A percentile compares a stretch with the other conserved stretches of the same genome.
Evolutionary conservation across 1,140 invertebrate genomes (phyloP).

Genomic region (Temnothorax nylanderi): DNA sequence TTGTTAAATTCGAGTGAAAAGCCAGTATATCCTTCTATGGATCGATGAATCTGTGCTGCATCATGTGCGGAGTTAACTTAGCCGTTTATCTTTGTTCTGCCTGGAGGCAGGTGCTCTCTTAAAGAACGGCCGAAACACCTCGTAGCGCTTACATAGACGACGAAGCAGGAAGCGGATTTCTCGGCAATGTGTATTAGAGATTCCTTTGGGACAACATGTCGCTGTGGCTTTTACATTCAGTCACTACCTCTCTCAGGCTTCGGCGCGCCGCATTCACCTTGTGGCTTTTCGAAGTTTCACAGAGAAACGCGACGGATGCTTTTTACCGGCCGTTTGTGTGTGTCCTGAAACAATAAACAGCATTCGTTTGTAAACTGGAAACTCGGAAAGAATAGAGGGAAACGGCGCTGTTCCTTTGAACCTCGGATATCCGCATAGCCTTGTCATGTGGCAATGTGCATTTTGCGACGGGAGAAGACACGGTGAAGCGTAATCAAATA

Average conservation of each 20-base stretch:
- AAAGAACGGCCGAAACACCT: background rate
- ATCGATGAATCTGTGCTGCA: background rate
- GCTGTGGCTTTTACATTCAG: constrained; percentile 21
- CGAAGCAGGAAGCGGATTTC: constrained; percentile 2
- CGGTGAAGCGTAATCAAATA: constrained; percentile 24
- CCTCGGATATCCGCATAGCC: background rate
- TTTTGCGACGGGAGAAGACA: background rate
- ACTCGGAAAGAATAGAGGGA: background rate
- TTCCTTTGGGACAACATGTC: constrained; percentile 8
- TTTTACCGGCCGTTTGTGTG: background rate
- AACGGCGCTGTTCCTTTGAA: background rate
- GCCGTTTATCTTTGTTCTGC: background rate
- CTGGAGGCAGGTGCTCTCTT: background rate
- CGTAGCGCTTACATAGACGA: background rate
- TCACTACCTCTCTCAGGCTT: background rate
- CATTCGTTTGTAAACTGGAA: constrained; percentile 29
- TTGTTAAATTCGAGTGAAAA: background rate
- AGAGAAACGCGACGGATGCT: background rate
- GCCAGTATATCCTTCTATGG: background rate
- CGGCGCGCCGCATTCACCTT: background rate
- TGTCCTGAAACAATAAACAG: constrained; percentile 22
- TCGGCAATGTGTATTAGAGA: background rate
- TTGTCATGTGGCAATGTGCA: background rate
- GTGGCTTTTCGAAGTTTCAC: constrained; percentile 32
- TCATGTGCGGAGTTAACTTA: background rate